Evolutionary conservation across 2,888 invertebrate species (phyloP), one percentile per base, ranked within the genome.

Genomic region (Linnaemya vulpina): DNA sequence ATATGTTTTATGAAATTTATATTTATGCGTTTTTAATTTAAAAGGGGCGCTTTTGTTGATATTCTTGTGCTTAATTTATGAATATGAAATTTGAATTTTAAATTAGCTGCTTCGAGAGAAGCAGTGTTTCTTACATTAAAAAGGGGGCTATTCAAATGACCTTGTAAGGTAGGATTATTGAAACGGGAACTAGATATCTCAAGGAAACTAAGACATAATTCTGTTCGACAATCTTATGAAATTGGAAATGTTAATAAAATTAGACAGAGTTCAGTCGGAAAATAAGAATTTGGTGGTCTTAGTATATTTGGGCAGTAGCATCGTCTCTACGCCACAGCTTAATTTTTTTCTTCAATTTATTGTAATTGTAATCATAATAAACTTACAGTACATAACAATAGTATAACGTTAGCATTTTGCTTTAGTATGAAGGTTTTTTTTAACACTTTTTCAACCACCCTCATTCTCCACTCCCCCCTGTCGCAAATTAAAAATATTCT

Each of bases 11-110:
- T 81, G 68, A 68, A 55, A 63, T 62, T 75, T 46, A n/a, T 75
- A 75, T 81, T 81, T 81, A 81, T 75, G 81, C 70, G 62, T 70
- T 81, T 81, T 75, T 81, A 81, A 75, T 81, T 81, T 81, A 35
- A 53, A 70, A 75, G 55, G 25, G 70, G 38, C 17, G 3, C 53
- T 17, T 1, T 1, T 38, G 30, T 35, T 51, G 60, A 40, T 51
- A 60, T 67, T 67, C 10, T 73, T 35, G n/a, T 70, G 40, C 63
- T 65, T 46, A 49, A 74, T 62, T 53, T 62, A 70, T 82, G 81
- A 49, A 53, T 65, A 71, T 40, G 11, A 63, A 70, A 71, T 83
- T 84, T 77, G 63, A 74, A 82, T 82, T 78, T 78, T 74, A 85
- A 85, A 85, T 85, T 84, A 84, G 81, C 74, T 77, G 38, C 30